These are phyloP conservation scores for Aphidius ervi DNA, from an alignment of 1,140 invertebrate species.

Conservation along the genomic window DNA sequence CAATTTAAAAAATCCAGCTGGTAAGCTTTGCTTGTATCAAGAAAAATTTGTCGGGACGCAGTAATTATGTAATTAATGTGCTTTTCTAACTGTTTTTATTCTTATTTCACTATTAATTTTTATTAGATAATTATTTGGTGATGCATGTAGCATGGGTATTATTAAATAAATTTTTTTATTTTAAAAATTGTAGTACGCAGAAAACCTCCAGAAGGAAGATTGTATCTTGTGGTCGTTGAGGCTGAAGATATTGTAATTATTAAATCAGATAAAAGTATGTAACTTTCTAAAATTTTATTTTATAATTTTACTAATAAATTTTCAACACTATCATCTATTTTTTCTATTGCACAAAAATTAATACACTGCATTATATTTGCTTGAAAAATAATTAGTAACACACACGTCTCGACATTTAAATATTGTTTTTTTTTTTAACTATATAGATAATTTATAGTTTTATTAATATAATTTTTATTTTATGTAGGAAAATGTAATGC, in stretches of 20 bases:
- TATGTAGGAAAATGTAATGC: slow-evolving; percentile 55
- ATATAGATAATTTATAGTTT: neutral
- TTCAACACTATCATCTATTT: no score
- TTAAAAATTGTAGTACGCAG: slow-evolving; percentile 52
- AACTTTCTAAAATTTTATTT: neutral
- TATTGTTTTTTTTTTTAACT: neutral
- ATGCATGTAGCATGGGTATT: neutral
- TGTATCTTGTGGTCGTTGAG: slow-evolving; percentile 48
- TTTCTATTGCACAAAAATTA: no score
- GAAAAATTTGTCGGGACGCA: neutral
- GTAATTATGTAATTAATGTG: neutral
- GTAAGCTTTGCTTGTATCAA: slow-evolving; percentile 36
- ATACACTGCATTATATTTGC: neutral
- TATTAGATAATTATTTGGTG: neutral
- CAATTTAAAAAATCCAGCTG: slow-evolving; percentile 50
- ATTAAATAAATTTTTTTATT: slow-evolving; percentile 13
- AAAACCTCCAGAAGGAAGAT: slow-evolving; percentile 45
- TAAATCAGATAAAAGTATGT: slow-evolving; percentile 40
- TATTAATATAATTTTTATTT: slow-evolving; percentile 23
- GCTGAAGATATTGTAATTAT: slow-evolving; percentile 43
- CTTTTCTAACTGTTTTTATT: neutral
- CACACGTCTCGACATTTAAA: slow-evolving; percentile 3
- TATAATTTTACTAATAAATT: no score
- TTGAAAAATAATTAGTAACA: neutral
- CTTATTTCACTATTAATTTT: neutral